Base-by-base conservation (phyloP, 2,797 vertebrate species). In the Hozukius guyotensis region DNA sequence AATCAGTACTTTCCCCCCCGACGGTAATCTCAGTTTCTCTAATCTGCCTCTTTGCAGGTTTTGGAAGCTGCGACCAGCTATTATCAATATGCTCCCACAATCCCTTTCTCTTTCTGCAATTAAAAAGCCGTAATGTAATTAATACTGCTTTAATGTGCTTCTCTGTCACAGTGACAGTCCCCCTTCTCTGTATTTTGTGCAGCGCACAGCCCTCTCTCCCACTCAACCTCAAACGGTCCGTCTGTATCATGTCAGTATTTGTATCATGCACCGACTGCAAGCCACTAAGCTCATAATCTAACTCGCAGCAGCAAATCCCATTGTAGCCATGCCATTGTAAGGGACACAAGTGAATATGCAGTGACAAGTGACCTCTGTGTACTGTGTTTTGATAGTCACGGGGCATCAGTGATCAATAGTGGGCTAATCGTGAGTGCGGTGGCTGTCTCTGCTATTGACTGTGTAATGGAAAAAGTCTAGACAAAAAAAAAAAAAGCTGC, bases 251-350 rank as follows among this genome's bases (percentile, higher is more conserved):
- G 78, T 80, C 88, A 75, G 73, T 76, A 57, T 87, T 78, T 75
- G 38, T 78, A 81, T 82, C 78, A 60, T 32, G 69, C 72, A 34
- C 38, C 6, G 76, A 67, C 72, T 83, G 78, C 42, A n/a, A 79
- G 77, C 62, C 80, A 71, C 84, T 91, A 83, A 91, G 72, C 77
- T 85, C 62, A 85, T 86, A 93, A 92, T 93, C 87, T 93, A 92
- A 93, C 90, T 89, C 72, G 16, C 63, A 62, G 72, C 83, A 25
- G 65, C 46, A 84, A 88, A 89, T 84, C 74, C 79, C 68, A 63
- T 81, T 90, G 87, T 81, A 62, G 76, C 80, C 77, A n/a, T 76
- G 74, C 16, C 63, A 72, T 72, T 82, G 81, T 75, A 25, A 60
- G n/a, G 75, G 74, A 81, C 76, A 56, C 68, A 13, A 73, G 34